A percentile compares a stretch with the other conserved stretches of the same genome.
These are phyloP conservation scores for Ariopsis seemanni DNA, from an alignment of 2,113 vertebrate genomes.

Conservation along the genomic window DNA sequence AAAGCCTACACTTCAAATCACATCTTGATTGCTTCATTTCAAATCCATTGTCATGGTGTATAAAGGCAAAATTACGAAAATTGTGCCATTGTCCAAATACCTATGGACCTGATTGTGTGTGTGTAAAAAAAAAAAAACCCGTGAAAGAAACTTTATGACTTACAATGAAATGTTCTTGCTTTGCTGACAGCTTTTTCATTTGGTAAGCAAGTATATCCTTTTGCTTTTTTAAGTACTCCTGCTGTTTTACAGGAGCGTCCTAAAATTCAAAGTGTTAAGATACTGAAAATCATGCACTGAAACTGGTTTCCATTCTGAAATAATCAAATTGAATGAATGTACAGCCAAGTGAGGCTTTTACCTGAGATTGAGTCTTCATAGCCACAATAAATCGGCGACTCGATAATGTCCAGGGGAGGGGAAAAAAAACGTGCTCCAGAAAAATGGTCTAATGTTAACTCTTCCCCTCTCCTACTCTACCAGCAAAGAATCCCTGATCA, in stretches of 20 bases:
- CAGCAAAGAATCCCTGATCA: conserved; percentile 5
- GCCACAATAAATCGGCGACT: conserved; percentile 12
- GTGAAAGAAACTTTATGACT: conserved; percentile 45
- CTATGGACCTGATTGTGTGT: too few relatives aligned
- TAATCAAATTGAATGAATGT: background rate
- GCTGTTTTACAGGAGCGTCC: conserved; percentile 65
- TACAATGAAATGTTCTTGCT: conserved; percentile 71
- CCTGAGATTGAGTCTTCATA: conserved; percentile 54
- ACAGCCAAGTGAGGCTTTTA: conserved; percentile 34
- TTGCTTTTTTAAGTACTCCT: conserved; percentile 66
- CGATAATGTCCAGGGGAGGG: background rate
- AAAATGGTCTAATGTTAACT: background rate
- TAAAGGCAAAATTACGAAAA: too few relatives aligned
- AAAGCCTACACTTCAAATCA: too few relatives aligned
- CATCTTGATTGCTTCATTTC: too few relatives aligned
- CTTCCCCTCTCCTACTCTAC: background rate
- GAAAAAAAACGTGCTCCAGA: background rate
- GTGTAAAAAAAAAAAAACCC: background rate
- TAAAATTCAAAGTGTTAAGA: conserved; percentile 43
- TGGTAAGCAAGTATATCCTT: conserved; percentile 67
- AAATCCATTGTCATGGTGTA: too few relatives aligned
- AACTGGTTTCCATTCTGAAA: background rate
- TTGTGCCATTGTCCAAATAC: too few relatives aligned
- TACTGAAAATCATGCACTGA: conserved; percentile 1
- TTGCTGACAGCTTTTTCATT: conserved; percentile 70